These are phyloP conservation scores for Trinectes maculatus DNA, from an alignment of 2,113 vertebrate species.

Conservation along the genomic window DNA sequence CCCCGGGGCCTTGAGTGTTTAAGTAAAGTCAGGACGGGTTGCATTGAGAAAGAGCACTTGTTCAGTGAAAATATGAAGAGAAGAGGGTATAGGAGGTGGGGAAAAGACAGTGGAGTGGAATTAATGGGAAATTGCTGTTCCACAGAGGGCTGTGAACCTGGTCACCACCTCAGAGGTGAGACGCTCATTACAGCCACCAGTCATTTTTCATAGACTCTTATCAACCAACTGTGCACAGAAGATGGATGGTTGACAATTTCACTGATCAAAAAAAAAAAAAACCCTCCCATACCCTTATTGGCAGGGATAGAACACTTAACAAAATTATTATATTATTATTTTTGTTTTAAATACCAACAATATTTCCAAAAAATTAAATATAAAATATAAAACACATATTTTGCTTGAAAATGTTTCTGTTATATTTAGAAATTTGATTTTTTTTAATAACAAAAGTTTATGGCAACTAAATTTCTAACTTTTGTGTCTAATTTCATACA, in stretches of 20 bases:
- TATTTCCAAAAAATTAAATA: neutral
- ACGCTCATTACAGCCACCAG: conserved; percentile 71
- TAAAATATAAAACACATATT: neutral
- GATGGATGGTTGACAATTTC: conserved; percentile 82
- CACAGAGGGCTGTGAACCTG: conserved; percentile 56
- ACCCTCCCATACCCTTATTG: conserved; percentile 47
- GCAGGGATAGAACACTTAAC: conserved; percentile 37
- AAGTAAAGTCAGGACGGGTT: conserved; percentile 28
- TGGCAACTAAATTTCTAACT: conserved; percentile 22
- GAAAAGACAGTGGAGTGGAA: conserved; percentile 69
- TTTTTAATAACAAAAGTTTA: neutral
- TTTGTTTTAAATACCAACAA: conserved; percentile 11
- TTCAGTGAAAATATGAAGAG: conserved; percentile 32
- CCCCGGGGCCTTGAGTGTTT: conserved; percentile 27
- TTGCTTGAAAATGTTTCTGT: neutral
- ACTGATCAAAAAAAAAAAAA: conserved; percentile 69
- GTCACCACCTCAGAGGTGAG: conserved; percentile 62
- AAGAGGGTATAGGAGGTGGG: conserved; percentile 48
- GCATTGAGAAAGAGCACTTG: conserved; percentile 19
- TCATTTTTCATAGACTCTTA: conserved; percentile 78
- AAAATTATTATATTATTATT: conserved; percentile 41
- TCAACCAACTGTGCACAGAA: conserved; percentile 73
- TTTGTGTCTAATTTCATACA: conserved; percentile 39
- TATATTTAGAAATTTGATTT: conserved; percentile 7
- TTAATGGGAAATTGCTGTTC: conserved; percentile 71